phyloP scores from a whole-genome alignment of 1,140 invertebrate species.

The Temnothorax longispinosus region DNA sequence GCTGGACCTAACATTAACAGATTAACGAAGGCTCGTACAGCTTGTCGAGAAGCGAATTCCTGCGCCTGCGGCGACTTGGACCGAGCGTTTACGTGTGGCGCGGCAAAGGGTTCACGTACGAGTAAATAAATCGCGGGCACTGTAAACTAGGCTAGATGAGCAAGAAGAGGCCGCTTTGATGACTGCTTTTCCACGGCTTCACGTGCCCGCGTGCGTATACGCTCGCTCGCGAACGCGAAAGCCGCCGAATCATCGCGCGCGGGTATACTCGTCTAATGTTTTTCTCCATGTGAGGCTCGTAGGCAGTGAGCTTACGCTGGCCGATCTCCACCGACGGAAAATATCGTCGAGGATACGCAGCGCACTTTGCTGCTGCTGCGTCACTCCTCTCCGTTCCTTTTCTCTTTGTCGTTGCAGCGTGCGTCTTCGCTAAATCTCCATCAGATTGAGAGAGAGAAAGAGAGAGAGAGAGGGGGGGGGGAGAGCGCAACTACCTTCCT shows the following conservation, averaged over 20 bases:
- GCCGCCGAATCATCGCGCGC: conserved; percentile 60
- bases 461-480: not conserved
- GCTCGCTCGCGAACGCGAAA: conserved; percentile 36
- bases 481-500: not conserved
- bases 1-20: not conserved
- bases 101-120: not conserved
- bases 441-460: not conserved
- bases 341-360: conserved; percentile 47
- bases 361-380: conserved; percentile 32
- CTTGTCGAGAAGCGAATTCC: conserved; percentile 23
- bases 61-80: conserved; percentile 22
- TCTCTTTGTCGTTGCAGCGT: conserved; percentile 44
- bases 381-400: conserved; percentile 49
- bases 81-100: not conserved
- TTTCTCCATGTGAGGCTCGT: conserved; percentile 28
- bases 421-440: conserved; percentile 49
- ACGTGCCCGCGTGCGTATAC: not conserved
- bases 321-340: conserved; percentile 63
- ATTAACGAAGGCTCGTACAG: conserved; percentile 23
- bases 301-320: conserved; percentile 15
- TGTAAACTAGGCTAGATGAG: conserved; percentile 59
- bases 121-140: conserved; percentile 43
- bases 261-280: conserved; percentile 58
- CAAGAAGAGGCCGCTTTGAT: conserved; percentile 46
- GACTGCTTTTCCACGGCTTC: conserved; percentile 52